Percentiles rank a stretch among this genome's conserved stretches.
phyloP scores from a whole-genome alignment of 1,140 invertebrate genomes.

The Drosophila azteca region DNA sequence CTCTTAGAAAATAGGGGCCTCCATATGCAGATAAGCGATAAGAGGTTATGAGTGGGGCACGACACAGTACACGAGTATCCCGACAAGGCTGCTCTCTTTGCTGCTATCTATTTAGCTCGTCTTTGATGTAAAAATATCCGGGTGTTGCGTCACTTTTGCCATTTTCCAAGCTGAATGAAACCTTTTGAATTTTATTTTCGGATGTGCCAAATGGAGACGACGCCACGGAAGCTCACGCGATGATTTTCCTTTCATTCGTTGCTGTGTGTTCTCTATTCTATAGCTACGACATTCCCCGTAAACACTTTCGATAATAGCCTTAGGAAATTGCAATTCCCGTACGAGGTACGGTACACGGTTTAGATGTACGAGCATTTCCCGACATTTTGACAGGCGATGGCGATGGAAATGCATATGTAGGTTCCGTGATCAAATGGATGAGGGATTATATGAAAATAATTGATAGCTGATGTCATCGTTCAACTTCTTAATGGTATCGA shows the following conservation, averaged over 20 bases:
- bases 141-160: slow-evolving; percentile 67
- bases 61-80: slow-evolving; percentile 13
- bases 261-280: slow-evolving; percentile 27
- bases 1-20: slow-evolving; percentile 3
- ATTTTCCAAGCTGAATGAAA: slow-evolving; percentile 41
- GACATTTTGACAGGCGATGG: too few species aligned
- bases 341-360: slow-evolving; percentile 16
- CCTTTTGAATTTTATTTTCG: slow-evolving; percentile 42
- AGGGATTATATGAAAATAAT: too few species aligned
- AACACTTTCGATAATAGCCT: slow-evolving; percentile 44
- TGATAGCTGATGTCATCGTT: too few species aligned
- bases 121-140: slow-evolving; percentile 62
- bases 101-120: slow-evolving; percentile 30
- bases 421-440: too few species aligned
- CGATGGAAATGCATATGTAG: too few species aligned
- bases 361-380: slow-evolving; percentile 21
- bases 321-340: slow-evolving; percentile 32
- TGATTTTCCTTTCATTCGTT: slow-evolving; percentile 15
- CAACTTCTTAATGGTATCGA: too few species aligned
- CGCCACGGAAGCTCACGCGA: slow-evolving; percentile 46
- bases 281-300: slow-evolving; percentile 33
- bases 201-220: slow-evolving; percentile 40
- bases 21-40: slow-evolving; percentile 23
- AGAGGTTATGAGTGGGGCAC: slow-evolving; percentile 19
- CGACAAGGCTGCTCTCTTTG: slow-evolving; percentile 21